phyloP scores from a whole-genome alignment of 2,888 invertebrate species.

The Caradrina kadenii region DNA sequence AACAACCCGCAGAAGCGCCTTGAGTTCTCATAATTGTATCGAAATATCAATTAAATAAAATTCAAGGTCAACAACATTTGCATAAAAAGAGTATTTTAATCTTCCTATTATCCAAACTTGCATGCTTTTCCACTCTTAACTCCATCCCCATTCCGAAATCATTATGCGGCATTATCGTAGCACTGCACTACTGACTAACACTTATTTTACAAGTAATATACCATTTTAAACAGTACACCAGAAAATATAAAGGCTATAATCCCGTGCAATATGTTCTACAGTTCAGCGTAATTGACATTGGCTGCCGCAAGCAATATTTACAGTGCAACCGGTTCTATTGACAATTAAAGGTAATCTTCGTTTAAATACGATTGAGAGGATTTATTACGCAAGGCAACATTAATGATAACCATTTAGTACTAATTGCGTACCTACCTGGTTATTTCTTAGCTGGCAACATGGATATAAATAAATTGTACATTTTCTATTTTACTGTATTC shows the following conservation, averaged over 20 bases:
- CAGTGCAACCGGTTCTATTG: conserved; percentile 39
- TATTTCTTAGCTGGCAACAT: conserved; percentile 9
- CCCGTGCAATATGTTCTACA: neutral
- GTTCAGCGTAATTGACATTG: conserved; percentile 43
- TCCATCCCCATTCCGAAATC: conserved; percentile 57
- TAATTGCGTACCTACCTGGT: conserved; percentile 7
- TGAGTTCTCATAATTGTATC: conserved; percentile 1
- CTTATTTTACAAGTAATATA: conserved; percentile 13
- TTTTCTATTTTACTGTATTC: conserved; percentile 1
- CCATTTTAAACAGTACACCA: conserved; percentile 20
- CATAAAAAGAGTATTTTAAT: conserved; percentile 21
- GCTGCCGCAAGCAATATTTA: conserved; percentile 38
- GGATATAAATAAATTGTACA: neutral
- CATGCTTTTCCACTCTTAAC: conserved; percentile 49
- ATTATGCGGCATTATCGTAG: conserved; percentile 58
- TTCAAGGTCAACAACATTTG: conserved; percentile 29
- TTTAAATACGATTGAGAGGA: conserved; percentile 31
- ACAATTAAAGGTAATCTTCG: conserved; percentile 51
- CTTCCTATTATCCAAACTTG: conserved; percentile 26
- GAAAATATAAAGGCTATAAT: conserved; percentile 29
- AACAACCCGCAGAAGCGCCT: too few species aligned
- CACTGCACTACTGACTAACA: conserved; percentile 46
- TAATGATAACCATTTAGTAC: conserved; percentile 25
- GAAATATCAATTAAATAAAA: conserved; percentile 27
- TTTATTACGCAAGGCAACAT: conserved; percentile 24